Conservation (phyloP, 2,797 vertebrate species). For the Crypturellus tataupa region DNA sequence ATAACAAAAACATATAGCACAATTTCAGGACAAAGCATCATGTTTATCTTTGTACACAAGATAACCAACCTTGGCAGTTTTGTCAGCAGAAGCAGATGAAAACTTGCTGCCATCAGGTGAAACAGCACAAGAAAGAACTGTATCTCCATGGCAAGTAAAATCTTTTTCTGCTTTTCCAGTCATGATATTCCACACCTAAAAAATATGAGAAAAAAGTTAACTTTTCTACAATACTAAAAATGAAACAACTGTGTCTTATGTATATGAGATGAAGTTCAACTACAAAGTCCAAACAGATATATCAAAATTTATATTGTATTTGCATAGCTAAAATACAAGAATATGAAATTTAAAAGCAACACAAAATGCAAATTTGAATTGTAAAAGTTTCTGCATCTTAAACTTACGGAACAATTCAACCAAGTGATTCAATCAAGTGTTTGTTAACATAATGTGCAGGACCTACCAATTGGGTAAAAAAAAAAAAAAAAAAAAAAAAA, state of each 20-base stretch:
- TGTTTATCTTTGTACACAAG: background rate
- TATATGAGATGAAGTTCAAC: background rate
- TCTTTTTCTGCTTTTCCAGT: constrained; percentile 86
- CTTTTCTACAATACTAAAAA: background rate
- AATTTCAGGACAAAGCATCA: background rate
- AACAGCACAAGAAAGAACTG: constrained; percentile 91
- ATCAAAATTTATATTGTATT: background rate
- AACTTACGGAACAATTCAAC: background rate
- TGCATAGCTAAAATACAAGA: background rate
- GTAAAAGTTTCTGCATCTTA: background rate
- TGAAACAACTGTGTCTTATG: background rate
- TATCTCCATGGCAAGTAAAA: constrained; percentile 86
- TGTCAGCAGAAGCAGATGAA: constrained; percentile 92
- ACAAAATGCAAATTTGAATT: background rate
- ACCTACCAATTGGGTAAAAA: background rate
- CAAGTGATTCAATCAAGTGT: background rate
- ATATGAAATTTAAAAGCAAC: background rate
- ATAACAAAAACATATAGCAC: background rate
- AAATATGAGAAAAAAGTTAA: background rate
- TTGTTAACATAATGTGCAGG: background rate
- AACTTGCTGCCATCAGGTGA: constrained; percentile 88
- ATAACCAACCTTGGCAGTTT: constrained; percentile 89
- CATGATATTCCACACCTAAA: constrained; percentile 89
- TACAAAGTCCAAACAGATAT: background rate
- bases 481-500: background rate